A percentile compares a stretch with the other conserved stretches of the same genome.
phyloP scores from a whole-genome alignment of 2,888 invertebrate genomes.

The Ganaspis brasiliensis region DNA sequence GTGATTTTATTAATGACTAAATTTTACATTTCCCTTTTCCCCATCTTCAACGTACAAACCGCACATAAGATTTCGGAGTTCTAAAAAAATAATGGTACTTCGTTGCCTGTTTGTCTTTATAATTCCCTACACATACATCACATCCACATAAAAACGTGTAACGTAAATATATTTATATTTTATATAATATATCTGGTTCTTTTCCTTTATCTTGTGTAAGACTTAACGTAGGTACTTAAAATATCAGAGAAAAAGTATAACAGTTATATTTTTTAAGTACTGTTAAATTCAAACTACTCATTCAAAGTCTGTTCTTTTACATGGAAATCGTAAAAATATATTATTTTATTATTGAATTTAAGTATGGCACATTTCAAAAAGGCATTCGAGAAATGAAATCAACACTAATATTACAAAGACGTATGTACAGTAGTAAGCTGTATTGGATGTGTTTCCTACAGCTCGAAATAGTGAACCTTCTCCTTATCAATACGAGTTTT shows the following conservation, averaged over 20 bases:
- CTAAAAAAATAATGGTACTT: constrained; percentile 67
- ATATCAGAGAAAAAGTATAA: constrained; percentile 38
- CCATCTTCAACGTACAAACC: constrained; percentile 34
- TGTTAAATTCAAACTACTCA: constrained; percentile 29
- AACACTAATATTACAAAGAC: constrained; percentile 20
- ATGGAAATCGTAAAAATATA: constrained; percentile 59
- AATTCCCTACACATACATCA: constrained; percentile 39
- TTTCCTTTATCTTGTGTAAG: constrained; percentile 20
- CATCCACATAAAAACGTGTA: constrained; percentile 41
- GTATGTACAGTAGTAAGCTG: constrained; percentile 30
- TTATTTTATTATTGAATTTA: constrained; percentile 59
- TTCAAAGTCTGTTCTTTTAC: constrained; percentile 26
- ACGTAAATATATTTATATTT: constrained; percentile 35
- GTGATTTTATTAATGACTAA: constrained; percentile 42
- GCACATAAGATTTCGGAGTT: constrained; percentile 45
- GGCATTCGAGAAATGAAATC: constrained; percentile 36
- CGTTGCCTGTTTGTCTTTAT: constrained; percentile 64
- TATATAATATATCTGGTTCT: constrained; percentile 39
- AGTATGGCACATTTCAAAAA: constrained; percentile 43
- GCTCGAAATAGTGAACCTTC: not conserved
- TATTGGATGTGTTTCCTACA: not conserved
- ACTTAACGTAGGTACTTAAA: constrained; percentile 34
- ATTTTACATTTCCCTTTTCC: constrained; percentile 31
- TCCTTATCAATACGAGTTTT: not conserved
- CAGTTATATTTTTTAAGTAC: constrained; percentile 34